These are phyloP conservation scores for Pachyramphus minor DNA, from an alignment of 2,113 vertebrate genomes.

Conservation along the genomic window DNA sequence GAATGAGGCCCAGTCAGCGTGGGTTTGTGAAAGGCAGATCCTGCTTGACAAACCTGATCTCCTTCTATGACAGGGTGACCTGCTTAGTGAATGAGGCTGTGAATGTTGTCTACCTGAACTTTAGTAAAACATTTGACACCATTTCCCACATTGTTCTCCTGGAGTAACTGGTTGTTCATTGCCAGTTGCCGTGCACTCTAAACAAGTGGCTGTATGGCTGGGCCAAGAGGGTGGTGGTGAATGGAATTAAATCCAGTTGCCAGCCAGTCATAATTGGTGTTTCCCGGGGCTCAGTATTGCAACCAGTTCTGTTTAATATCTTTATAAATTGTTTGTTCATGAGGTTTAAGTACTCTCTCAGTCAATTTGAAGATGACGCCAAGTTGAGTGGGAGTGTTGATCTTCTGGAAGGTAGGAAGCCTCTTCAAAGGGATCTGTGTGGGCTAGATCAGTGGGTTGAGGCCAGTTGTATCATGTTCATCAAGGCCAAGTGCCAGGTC, in stretches of 20 bases:
- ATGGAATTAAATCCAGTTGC: neutral
- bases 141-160: neutral
- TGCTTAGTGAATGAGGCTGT: neutral
- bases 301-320: neutral
- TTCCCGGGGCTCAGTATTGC: neutral
- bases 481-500: neutral
- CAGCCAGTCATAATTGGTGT: rapidly evolving
- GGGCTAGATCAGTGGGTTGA: neutral
- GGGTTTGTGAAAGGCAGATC: neutral
- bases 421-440: neutral
- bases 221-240: neutral
- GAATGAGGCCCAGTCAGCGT: neutral
- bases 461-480: neutral
- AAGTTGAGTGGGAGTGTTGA: neutral
- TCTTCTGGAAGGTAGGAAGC: neutral
- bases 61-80: neutral
- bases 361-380: neutral
- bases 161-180: neutral
- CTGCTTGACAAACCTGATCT: neutral
- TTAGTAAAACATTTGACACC: neutral
- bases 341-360: neutral
- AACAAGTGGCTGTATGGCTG: neutral
- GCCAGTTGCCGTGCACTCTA: neutral
- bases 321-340: neutral
- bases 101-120: rapidly evolving